These are phyloP conservation scores for Pagrus major DNA, from an alignment of 2,113 vertebrate species.

Conservation along the genomic window DNA sequence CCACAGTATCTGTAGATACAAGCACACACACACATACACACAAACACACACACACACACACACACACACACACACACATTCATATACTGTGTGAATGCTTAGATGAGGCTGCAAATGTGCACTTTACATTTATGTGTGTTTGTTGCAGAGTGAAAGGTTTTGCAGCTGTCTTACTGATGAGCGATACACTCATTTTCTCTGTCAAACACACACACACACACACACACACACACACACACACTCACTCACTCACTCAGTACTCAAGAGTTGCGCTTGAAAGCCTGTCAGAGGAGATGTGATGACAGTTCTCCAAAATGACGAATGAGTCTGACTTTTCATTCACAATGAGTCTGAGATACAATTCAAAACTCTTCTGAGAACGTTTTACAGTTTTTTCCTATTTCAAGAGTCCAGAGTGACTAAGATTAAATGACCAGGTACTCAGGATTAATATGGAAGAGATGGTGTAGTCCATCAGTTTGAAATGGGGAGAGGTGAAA, in stretches of 20 bases:
- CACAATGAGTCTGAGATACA: constrained; percentile 31
- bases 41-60: neutral
- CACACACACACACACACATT: no score
- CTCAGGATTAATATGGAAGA: constrained; percentile 42
- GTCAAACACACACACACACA: neutral
- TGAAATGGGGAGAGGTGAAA: constrained; percentile 29
- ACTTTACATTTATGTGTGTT: constrained; percentile 4
- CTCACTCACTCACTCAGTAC: neutral
- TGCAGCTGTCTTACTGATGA: neutral
- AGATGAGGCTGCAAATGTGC: constrained; percentile 2
- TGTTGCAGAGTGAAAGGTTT: constrained; percentile 4
- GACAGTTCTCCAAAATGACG: constrained; percentile 44
- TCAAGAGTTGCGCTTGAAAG: constrained; percentile 20
- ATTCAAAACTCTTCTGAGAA: constrained; percentile 33
- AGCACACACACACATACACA: neutral
- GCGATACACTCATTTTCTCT: neutral
- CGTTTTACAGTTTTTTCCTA: constrained; percentile 39
- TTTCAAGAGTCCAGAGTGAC: constrained; percentile 24
- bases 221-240: neutral
- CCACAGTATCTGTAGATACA: neutral
- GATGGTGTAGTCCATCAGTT: constrained; percentile 39
- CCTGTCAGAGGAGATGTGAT: constrained; percentile 35
- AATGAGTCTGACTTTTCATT: constrained; percentile 51
- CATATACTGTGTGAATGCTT: neutral
- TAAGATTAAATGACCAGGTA: constrained; percentile 40